Evolutionary conservation across 2,113 vertebrate genomes (phyloP).

Genomic region (Megaptera novaeangliae): DNA sequence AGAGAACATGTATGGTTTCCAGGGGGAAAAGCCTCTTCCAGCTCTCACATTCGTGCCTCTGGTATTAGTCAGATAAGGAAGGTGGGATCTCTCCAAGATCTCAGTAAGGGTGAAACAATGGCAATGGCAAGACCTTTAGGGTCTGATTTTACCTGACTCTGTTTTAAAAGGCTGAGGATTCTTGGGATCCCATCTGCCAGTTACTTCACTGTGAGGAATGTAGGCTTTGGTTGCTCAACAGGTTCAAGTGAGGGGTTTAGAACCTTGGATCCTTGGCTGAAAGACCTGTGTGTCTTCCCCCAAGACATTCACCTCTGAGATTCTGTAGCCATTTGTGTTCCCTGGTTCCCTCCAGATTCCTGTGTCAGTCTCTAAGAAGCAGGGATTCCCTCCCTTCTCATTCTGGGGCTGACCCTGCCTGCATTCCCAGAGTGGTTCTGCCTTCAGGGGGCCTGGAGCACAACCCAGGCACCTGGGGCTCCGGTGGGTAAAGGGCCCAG

Average conservation of each 20-base stretch:
- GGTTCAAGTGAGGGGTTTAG: neutral
- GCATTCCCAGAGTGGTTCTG: neutral
- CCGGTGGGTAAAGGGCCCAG: neutral
- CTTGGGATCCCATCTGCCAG: neutral
- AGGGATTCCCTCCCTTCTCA: neutral
- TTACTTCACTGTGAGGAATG: neutral
- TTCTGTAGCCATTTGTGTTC: neutral
- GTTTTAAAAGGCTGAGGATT: neutral
- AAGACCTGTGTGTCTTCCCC: neutral
- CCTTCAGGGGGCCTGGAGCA: neutral
- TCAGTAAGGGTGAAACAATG: neutral
- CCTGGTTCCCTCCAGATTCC: neutral
- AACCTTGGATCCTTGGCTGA: neutral
- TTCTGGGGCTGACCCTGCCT: neutral
- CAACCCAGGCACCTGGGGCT: rapidly evolving
- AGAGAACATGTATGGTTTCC: neutral
- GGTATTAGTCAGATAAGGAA: neutral
- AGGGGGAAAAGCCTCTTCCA: neutral
- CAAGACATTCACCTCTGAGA: neutral
- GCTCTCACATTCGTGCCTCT: neutral
- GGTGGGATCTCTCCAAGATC: neutral
- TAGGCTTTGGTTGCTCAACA: neutral
- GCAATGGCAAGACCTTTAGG: neutral
- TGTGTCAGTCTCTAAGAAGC: neutral
- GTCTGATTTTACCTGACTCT: neutral